Conservation (phyloP, 2,888 invertebrate species). For the Branchinecta sandiegonensis region DNA sequence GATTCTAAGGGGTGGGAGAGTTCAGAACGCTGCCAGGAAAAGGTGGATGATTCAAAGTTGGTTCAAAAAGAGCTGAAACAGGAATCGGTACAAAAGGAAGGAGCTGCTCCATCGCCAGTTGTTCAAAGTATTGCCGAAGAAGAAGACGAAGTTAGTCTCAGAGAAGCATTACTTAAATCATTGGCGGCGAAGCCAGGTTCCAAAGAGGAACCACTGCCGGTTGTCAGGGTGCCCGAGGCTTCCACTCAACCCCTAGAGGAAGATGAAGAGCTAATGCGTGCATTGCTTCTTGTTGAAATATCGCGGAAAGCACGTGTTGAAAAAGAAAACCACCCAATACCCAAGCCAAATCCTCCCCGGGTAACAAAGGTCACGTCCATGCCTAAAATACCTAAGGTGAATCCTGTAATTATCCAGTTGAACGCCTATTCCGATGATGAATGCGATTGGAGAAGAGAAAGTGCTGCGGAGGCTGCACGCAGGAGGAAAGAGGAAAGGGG, state of each 20-base stretch:
- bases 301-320: background rate
- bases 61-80: no score
- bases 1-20: no score
- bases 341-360: background rate
- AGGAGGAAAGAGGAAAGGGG: background rate
- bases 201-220: no score
- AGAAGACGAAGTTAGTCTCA: no score
- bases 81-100: no score
- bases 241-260: background rate
- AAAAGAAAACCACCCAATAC: background rate
- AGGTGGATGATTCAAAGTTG: no score
- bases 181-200: no score
- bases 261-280: background rate
- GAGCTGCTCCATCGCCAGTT: no score
- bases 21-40: no score
- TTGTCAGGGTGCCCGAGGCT: no score
- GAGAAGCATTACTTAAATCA: no score
- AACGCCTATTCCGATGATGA: background rate
- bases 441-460: background rate
- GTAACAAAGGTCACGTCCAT: background rate
- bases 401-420: background rate
- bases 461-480: background rate
- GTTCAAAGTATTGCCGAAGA: no score
- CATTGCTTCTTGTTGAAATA: background rate
- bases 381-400: background rate